A percentile compares a stretch with the other conserved stretches of the same genome.
These are phyloP conservation scores for Ptilodon capucinus DNA, from an alignment of 2,888 invertebrate genomes.

Conservation along the genomic window DNA sequence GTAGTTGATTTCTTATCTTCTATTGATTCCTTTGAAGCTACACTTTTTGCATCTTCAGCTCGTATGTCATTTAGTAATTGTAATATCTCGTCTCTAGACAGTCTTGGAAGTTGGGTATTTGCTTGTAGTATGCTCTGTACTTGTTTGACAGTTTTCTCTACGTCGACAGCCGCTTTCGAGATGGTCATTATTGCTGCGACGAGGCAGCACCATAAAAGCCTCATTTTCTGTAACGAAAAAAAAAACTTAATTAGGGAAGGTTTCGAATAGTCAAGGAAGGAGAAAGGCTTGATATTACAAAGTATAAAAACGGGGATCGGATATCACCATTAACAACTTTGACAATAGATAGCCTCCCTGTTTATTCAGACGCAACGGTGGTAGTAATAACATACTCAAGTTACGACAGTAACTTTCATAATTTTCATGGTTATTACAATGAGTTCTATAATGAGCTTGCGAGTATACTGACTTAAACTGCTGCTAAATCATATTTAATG, in stretches of 20 bases:
- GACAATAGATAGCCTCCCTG: conserved; percentile 4
- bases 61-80: conserved; percentile 86
- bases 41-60: conserved; percentile 68
- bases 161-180: conserved; percentile 61
- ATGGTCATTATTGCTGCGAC: conserved; percentile 44
- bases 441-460: no score
- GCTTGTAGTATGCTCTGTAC: conserved; percentile 85
- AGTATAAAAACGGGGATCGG: conserved; percentile 4
- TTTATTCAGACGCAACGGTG: conserved; percentile 5
- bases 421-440: no score
- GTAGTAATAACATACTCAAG: conserved; percentile 3
- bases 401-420: conserved; percentile 1
- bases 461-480: no score
- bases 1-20: conserved; percentile 39
- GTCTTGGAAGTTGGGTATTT: conserved; percentile 84
- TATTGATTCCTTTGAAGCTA: conserved; percentile 41
- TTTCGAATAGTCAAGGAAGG: background rate
- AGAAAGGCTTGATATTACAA: background rate
- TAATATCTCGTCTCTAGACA: conserved; percentile 85
- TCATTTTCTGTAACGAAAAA: conserved; percentile 67
- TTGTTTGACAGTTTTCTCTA: conserved; percentile 85
- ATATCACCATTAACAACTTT: conserved; percentile 11
- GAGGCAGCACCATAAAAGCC: conserved; percentile 57
- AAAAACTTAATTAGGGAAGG: conserved; percentile 2
- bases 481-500: no score